Evolutionary conservation across 92 coral and sea anemone species (phyloP), one percentile per base, ranked within the genome.

Genomic region (Umimayanthus chanpuru): DNA sequence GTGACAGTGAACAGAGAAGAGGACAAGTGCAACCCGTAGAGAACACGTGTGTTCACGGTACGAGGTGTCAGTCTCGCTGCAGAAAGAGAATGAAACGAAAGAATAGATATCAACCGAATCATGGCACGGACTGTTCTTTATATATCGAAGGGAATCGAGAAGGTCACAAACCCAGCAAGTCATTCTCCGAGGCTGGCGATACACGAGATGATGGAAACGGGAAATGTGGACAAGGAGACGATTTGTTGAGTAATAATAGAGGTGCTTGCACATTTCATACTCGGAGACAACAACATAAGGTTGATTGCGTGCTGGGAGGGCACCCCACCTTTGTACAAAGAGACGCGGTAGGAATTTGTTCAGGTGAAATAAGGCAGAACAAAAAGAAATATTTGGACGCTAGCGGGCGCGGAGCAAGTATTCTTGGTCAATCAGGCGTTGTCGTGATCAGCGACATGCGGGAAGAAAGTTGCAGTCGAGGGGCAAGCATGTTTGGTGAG

Each of bases 1-100:
- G 87, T 29, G 87, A 70, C n/a, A 25, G 66, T 15, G 78, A 70
- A 5, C 78, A 30, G 10, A 67, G 15, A 44, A 43, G 78, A 20
- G 15, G 55, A 32, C 74, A 32, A 16, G 40, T 71, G 66, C 80
- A 79, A 21, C 90, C 94, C 4, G 88, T 86, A 0, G 84, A 89
- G 70, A 71, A 77, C 39, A 77, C 85, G 79, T 94, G 95, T 49
- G 73, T 79, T 76, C 95, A 94, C 77, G 95, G 95, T 20, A 81
- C 77, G 11, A 61, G 79, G 28, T 94, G 98, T 87, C 78, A 74
- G 29, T 79, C 85, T 77, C 93, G 89, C 32, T 89, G 90, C 38
- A 82, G 39, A 26, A 82, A 44, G 39, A 66, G 76, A 82, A 14
- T 12, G 30, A 82, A 82, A 82, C 50, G 64, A 82, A 82, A 40